These are phyloP conservation scores for Campylomormyrus tamandua DNA, from an alignment of 2,113 vertebrate genomes.

Conservation along the genomic window DNA sequence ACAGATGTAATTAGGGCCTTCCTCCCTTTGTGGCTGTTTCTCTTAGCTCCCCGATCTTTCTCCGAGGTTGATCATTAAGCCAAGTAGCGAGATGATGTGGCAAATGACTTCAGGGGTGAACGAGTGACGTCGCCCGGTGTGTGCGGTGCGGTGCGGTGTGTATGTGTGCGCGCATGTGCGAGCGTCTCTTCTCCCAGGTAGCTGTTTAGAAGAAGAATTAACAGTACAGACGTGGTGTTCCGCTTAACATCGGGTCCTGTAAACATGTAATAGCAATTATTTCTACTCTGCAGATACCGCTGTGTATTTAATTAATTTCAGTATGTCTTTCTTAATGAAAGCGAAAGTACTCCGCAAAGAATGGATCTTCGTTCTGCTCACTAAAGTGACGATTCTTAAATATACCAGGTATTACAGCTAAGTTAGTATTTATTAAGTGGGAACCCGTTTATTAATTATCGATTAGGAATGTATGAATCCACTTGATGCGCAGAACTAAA, in stretches of 20 bases:
- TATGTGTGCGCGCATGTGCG: neutral
- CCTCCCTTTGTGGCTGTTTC: neutral
- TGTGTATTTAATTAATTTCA: neutral
- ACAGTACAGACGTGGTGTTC: neutral
- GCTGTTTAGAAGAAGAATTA: neutral
- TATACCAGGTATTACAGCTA: neutral
- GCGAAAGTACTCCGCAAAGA: neutral
- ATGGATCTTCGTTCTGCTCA: neutral
- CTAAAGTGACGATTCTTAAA: no score
- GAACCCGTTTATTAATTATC: neutral
- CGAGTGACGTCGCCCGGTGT: slow-evolving; percentile 44
- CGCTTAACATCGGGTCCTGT: neutral
- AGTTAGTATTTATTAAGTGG: neutral
- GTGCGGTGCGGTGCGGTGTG: neutral
- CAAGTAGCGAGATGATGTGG: slow-evolving; percentile 42
- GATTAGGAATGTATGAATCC: neutral
- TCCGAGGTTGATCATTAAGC: slow-evolving; percentile 25
- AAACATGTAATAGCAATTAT: neutral
- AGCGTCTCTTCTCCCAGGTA: slow-evolving; percentile 32
- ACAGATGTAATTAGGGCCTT: neutral
- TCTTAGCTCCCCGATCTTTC: neutral
- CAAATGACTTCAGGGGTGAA: slow-evolving; percentile 20
- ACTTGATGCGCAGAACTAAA: no score
- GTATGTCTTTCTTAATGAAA: neutral
- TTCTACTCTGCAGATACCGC: neutral